A percentile compares a stretch with the other conserved stretches of the same genome.
phyloP scores from a whole-genome alignment of 2,113 vertebrate genomes.

The Silurus glanis region DNA sequence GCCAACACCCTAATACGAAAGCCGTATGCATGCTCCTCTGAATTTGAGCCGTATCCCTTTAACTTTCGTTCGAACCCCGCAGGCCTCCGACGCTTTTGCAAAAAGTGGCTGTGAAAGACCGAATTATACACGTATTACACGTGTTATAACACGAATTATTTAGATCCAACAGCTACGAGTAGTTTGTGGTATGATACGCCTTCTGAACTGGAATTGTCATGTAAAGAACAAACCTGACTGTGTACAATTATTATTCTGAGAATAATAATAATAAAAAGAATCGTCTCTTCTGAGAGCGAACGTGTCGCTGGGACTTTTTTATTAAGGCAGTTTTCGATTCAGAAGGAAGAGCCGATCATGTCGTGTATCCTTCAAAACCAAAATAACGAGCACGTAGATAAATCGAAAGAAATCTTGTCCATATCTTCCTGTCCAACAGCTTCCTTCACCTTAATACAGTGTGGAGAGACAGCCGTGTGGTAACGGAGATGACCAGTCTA shows the following conservation, averaged over 20 bases:
- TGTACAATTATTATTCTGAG: conserved; percentile 44
- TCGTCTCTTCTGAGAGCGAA: not conserved
- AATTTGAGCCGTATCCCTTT: conserved; percentile 47
- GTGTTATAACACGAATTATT: not conserved
- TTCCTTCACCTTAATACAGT: too few relatives aligned
- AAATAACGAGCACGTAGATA: too few relatives aligned
- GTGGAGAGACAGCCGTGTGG: too few relatives aligned
- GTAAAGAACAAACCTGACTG: conserved; percentile 41
- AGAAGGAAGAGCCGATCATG: too few relatives aligned
- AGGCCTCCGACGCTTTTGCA: conserved; percentile 42
- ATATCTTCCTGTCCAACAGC: too few relatives aligned
- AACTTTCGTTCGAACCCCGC: conserved; percentile 30
- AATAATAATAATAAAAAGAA: conserved; percentile 27
- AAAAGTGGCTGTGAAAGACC: conserved; percentile 42
- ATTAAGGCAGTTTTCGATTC: not conserved
- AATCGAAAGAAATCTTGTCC: too few relatives aligned
- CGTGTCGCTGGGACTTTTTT: not conserved
- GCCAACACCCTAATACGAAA: conserved; percentile 22
- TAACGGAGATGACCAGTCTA: not conserved
- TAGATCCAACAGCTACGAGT: conserved; percentile 39
- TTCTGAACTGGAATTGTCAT: conserved; percentile 28
- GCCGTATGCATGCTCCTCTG: conserved; percentile 46
- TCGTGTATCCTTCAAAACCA: too few relatives aligned
- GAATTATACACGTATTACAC: not conserved
- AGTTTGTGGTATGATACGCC: conserved; percentile 33